Base-by-base conservation (phyloP, 1,140 invertebrate genomes). In the Ericerus pela region DNA sequence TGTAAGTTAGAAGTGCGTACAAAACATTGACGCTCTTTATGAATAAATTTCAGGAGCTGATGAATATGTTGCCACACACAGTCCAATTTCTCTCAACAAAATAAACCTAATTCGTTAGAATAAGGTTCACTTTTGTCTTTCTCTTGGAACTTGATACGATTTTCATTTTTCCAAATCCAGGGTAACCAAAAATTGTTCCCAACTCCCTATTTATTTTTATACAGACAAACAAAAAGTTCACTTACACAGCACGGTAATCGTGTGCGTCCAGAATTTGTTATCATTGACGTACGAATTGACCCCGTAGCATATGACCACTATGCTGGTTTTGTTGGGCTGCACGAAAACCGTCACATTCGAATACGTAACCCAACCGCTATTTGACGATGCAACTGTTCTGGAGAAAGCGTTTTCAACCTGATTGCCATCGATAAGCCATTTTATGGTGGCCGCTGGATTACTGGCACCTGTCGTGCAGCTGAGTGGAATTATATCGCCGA, bases 171-270 rank as follows among this genome's bases (percentile, higher is more conserved):
- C n/a, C n/a, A n/a, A n/a, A n/a, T n/a, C n/a, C n/a, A n/a, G n/a
- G n/a, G n/a, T n/a, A n/a, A n/a, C n/a, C n/a, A n/a, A n/a, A n/a
- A n/a, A n/a, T n/a, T n/a, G n/a, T n/a, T n/a, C n/a, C n/a, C n/a
- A n/a, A n/a, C n/a, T n/a, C n/a, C n/a, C n/a, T n/a, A n/a, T n/a
- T n/a, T n/a, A n/a, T n/a, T n/a, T n/a, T n/a, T n/a, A n/a, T n/a
- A n/a, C n/a, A n/a, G n/a, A n/a, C n/a, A n/a, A n/a, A n/a, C n/a
- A n/a, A n/a, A n/a, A n/a, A n/a, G n/a, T n/a, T n/a, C 63, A 86
- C 89, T 89, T 79, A 96, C 92, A 90, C 62, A 95, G 73, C 38
- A 96, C 85, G 64, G 85, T 89, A 65, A 96, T 84, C 10, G 84
- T 91, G 64, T 91, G 86, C 0, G 87, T 88, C 58, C 84, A 80